Percentiles rank a stretch among this genome's conserved stretches.
phyloP scores from a whole-genome alignment of 2,797 vertebrate species.

The Sandelia bainsii region DNA sequence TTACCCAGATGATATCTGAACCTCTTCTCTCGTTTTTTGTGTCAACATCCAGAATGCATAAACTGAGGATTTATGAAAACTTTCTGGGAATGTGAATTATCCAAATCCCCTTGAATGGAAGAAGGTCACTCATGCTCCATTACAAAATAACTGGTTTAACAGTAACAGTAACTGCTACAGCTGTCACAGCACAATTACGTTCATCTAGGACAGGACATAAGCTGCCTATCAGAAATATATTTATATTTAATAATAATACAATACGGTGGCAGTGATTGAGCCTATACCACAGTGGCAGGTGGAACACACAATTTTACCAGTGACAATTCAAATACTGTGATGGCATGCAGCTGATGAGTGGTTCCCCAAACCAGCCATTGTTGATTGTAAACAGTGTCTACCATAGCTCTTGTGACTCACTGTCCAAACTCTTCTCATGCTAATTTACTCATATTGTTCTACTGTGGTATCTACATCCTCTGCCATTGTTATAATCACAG shows the following conservation, averaged over 20 bases:
- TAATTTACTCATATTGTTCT: constrained; percentile 25
- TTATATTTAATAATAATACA: neutral
- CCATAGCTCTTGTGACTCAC: constrained; percentile 18
- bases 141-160: constrained; percentile 8
- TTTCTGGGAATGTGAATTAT: constrained; percentile 18
- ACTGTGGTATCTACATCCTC: constrained; percentile 9
- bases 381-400: constrained; percentile 21
- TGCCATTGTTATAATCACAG: constrained; percentile 27
- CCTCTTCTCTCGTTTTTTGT: constrained; percentile 1
- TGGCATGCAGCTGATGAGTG: constrained; percentile 8
- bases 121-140: neutral
- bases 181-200: constrained; percentile 1
- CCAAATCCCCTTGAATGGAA: neutral
- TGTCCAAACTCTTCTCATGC: constrained; percentile 10
- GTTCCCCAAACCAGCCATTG: constrained; percentile 1
- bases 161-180: neutral
- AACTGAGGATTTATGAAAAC: constrained; percentile 10
- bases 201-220: neutral
- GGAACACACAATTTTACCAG: constrained; percentile 4
- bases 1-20: neutral
- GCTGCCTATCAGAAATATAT: neutral
- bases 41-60: constrained; percentile 22
- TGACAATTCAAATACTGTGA: constrained; percentile 1
- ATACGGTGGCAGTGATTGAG: too few species aligned
- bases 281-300: neutral